phyloP scores from a whole-genome alignment of 2,113 vertebrate genomes.

The Antechinus stuartii region DNA sequence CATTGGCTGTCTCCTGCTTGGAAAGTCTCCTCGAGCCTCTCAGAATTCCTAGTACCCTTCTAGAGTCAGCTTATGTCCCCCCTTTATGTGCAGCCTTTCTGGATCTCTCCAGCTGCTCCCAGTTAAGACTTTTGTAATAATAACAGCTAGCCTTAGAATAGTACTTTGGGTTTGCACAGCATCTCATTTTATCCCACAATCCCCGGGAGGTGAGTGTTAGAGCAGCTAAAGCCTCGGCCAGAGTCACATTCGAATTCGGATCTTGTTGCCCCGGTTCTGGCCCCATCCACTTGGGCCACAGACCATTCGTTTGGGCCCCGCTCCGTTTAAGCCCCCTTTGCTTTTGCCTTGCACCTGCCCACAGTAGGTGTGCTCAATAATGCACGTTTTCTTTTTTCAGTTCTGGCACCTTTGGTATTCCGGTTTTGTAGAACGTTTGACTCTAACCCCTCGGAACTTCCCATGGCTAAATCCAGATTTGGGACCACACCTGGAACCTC shows the following conservation, averaged over 20 bases:
- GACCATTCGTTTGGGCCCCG: neutral
- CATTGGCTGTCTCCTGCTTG: neutral
- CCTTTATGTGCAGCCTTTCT: neutral
- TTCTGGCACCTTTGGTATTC: neutral
- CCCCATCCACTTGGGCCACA: neutral
- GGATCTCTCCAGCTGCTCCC: neutral
- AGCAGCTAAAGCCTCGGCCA: neutral
- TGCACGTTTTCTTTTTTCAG: neutral
- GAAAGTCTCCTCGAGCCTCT: neutral
- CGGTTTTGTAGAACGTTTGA: neutral
- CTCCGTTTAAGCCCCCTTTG: neutral
- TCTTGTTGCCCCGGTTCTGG: neutral
- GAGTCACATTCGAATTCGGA: neutral
- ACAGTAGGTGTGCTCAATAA: neutral
- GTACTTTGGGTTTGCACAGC: neutral
- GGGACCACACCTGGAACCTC: constrained; percentile 32
- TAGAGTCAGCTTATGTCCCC: neutral
- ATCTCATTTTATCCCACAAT: neutral
- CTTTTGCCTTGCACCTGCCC: neutral
- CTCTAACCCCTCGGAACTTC: neutral
- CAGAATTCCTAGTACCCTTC: neutral
- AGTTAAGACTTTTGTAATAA: neutral
- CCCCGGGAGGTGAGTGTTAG: neutral
- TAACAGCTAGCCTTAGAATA: neutral
- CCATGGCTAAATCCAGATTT: neutral